Evolutionary conservation across 1,140 invertebrate genomes (phyloP).

Genomic region (Aradophagus sp.): DNA sequence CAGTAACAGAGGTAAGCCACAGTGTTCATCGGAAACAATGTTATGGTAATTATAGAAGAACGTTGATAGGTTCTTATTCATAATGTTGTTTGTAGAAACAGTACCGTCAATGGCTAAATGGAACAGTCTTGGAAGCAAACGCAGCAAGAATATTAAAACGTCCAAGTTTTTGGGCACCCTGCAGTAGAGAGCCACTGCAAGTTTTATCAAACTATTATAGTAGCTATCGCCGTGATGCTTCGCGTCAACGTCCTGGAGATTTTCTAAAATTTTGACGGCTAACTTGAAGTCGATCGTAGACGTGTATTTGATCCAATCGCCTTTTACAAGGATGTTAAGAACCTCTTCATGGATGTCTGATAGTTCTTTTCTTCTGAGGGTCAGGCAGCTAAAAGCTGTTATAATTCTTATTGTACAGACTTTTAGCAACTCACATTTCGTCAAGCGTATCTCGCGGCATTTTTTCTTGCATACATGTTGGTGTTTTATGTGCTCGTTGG

Average conservation of each 20-base stretch:
- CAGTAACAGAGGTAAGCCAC: slow-evolving; percentile 17
- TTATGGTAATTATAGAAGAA: slow-evolving; percentile 34
- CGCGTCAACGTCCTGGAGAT: neutral
- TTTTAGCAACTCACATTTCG: slow-evolving; percentile 29
- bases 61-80: slow-evolving; percentile 15
- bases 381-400: slow-evolving; percentile 28
- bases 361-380: slow-evolving; percentile 2
- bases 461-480: slow-evolving; percentile 18
- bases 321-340: slow-evolving; percentile 22
- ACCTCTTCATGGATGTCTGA: slow-evolving; percentile 3
- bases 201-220: slow-evolving; percentile 5
- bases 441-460: neutral
- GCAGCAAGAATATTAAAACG: slow-evolving; percentile 12
- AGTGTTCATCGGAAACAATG: slow-evolving; percentile 2
- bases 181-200: slow-evolving; percentile 10
- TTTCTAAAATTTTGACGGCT: slow-evolving; percentile 14
- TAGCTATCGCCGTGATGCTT: slow-evolving; percentile 5
- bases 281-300: slow-evolving; percentile 32
- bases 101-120: neutral
- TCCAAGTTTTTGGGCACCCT: slow-evolving; percentile 17
- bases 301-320: slow-evolving; percentile 12
- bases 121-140: slow-evolving; percentile 21
- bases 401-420: slow-evolving; percentile 26
- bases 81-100: neutral
- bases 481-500: slow-evolving; percentile 19